Conservation (phyloP, 53 echinoderm and acorn worm genomes). For the Hippasteria phrygiana region DNA sequence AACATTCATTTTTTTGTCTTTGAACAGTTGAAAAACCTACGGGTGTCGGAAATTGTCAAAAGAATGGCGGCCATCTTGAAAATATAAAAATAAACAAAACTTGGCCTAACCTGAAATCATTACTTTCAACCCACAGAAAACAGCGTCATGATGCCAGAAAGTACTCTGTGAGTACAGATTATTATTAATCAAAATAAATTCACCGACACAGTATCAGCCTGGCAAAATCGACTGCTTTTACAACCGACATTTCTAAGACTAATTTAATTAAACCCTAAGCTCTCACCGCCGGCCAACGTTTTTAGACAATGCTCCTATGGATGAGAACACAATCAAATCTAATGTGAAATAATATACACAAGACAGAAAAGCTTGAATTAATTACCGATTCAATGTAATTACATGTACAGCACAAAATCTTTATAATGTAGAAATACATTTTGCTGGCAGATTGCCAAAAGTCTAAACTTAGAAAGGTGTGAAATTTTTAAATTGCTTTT, state of each 20-base stretch:
- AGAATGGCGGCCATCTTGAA: too few species aligned
- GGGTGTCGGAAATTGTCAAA: too few species aligned
- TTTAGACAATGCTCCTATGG: not conserved
- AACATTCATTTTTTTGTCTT: too few species aligned
- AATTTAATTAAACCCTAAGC: not conserved
- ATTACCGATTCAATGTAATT: conserved; percentile 5
- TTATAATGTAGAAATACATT: not conserved
- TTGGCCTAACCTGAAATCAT: too few species aligned
- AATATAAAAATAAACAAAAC: too few species aligned
- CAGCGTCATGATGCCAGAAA: too few species aligned
- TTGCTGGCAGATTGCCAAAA: not conserved
- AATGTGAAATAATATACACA: not conserved
- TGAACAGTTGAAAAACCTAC: too few species aligned
- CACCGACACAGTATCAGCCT: not conserved
- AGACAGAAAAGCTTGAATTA: not conserved
- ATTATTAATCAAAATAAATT: too few species aligned
- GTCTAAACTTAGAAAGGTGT: not conserved
- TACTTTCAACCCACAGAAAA: too few species aligned
- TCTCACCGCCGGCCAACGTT: not conserved
- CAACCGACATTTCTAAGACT: not conserved
- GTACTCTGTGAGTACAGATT: too few species aligned
- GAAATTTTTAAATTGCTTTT: not conserved
- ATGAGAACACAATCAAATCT: conserved; percentile 2
- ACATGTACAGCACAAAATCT: not conserved
- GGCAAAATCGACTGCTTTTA: not conserved